phyloP scores from a whole-genome alignment of 2,797 vertebrate genomes.

The Lacerta agilis region DNA sequence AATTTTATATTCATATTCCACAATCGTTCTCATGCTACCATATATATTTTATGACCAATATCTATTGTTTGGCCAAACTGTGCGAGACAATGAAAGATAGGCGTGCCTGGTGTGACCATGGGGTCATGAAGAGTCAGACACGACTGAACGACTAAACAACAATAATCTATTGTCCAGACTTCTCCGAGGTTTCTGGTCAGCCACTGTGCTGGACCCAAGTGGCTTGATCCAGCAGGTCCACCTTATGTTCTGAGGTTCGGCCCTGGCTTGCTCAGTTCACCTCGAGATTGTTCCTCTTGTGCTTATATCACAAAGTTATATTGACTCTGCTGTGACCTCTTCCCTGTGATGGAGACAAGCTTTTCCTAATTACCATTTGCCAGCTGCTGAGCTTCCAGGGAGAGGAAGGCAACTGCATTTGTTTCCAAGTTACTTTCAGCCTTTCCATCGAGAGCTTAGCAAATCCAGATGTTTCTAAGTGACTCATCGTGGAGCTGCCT shows the following conservation, averaged over 20 bases:
- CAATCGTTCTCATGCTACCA: no score
- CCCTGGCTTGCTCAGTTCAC: slow-evolving; percentile 11
- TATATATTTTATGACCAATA: no score
- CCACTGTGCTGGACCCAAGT: no score
- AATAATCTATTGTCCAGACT: no score
- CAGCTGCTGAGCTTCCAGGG: slow-evolving; percentile 49
- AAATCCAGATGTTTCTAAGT: slow-evolving; percentile 66
- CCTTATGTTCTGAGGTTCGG: neutral
- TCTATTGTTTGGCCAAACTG: no score
- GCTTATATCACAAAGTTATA: neutral
- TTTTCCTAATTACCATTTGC: slow-evolving; percentile 28
- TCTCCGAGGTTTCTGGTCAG: no score
- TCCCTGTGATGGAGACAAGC: slow-evolving; percentile 1
- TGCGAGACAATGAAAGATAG: no score
- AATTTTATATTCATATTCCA: no score
- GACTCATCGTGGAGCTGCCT: slow-evolving; percentile 41
- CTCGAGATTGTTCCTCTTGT: neutral
- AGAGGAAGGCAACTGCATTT: slow-evolving; percentile 65
- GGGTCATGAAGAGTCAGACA: no score
- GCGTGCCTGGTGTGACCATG: no score
- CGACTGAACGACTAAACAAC: no score
- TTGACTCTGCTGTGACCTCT: slow-evolving; percentile 40
- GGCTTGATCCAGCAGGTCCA: no score
- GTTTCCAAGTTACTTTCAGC: slow-evolving; percentile 54
- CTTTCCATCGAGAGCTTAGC: slow-evolving; percentile 53